Evolutionary conservation across 2,113 vertebrate genomes (phyloP).

Genomic region (Labeo rohita): DNA sequence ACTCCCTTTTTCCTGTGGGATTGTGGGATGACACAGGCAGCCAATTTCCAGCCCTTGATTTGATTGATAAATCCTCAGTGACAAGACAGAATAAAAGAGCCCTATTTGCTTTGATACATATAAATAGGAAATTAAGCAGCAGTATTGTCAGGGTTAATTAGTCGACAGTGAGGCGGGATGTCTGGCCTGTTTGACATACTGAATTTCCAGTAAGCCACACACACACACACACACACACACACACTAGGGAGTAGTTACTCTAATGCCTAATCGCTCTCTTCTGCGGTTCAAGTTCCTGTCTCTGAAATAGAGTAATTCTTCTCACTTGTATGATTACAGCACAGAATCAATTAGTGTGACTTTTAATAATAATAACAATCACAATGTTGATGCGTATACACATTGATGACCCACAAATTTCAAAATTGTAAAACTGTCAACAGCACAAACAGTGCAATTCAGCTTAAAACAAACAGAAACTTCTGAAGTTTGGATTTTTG

Average conservation of each 20-base stretch:
- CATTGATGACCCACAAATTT: not conserved
- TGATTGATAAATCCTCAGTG: slow-evolving; percentile 91
- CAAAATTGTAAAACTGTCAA: too few relatives aligned
- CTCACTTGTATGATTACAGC: not conserved
- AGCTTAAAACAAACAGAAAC: too few relatives aligned
- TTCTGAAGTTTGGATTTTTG: too few relatives aligned
- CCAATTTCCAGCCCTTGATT: slow-evolving; percentile 84
- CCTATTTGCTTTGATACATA: slow-evolving; percentile 83
- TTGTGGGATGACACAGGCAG: slow-evolving; percentile 79
- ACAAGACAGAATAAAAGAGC: slow-evolving; percentile 84
- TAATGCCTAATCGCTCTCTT: not conserved
- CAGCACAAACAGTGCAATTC: too few relatives aligned
- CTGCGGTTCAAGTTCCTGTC: not conserved
- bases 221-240: slow-evolving; percentile 67
- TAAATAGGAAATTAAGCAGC: slow-evolving; percentile 92
- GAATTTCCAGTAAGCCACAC: slow-evolving; percentile 85
- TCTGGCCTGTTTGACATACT: slow-evolving; percentile 86
- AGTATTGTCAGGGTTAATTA: slow-evolving; percentile 94
- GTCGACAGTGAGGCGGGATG: slow-evolving; percentile 78
- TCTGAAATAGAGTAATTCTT: not conserved
- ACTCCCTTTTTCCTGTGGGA: slow-evolving; percentile 78
- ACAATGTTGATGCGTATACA: not conserved
- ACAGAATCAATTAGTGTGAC: not conserved
- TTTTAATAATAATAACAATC: not conserved
- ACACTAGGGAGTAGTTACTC: slow-evolving; percentile 14